Percentiles rank a stretch among this genome's conserved stretches.
These are phyloP conservation scores for Tichodroma muraria DNA, from an alignment of 2,113 vertebrate genomes.

Conservation along the genomic window DNA sequence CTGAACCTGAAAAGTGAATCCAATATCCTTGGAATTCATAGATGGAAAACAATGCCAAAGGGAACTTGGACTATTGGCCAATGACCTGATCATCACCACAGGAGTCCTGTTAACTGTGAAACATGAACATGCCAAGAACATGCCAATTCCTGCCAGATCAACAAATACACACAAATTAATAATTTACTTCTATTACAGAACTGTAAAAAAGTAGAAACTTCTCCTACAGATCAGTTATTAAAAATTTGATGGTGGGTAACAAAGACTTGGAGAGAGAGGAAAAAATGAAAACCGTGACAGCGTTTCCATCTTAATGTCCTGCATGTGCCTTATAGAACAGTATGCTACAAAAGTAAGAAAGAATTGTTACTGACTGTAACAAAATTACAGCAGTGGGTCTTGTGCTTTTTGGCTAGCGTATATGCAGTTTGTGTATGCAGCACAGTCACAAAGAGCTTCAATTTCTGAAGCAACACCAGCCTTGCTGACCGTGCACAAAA, in stretches of 20 bases:
- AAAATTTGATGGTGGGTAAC: not conserved
- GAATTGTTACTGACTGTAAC: not conserved
- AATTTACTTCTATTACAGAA: not conserved
- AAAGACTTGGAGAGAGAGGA: not conserved
- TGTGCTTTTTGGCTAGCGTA: not conserved
- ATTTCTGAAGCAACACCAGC: not conserved
- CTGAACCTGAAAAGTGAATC: not conserved
- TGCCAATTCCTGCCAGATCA: not conserved
- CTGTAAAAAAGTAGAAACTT: not conserved
- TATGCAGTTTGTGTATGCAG: not conserved
- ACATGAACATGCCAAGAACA: not conserved
- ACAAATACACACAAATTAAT: not conserved
- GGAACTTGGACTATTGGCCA: not conserved
- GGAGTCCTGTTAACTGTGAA: not conserved
- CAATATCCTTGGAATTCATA: not conserved
- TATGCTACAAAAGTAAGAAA: not conserved
- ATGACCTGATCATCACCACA: not conserved
- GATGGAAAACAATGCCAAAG: not conserved
- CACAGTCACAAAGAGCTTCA: not conserved
- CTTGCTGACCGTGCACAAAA: accelerated
- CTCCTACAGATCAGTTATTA: not conserved
- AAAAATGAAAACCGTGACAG: not conserved
- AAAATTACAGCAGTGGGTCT: not conserved
- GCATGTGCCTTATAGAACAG: not conserved
- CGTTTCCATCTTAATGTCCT: not conserved